A percentile compares a stretch with the other conserved stretches of the same genome.
These are phyloP conservation scores for Drosophila lowei DNA, from an alignment of 1,140 invertebrate genomes.

Conservation along the genomic window DNA sequence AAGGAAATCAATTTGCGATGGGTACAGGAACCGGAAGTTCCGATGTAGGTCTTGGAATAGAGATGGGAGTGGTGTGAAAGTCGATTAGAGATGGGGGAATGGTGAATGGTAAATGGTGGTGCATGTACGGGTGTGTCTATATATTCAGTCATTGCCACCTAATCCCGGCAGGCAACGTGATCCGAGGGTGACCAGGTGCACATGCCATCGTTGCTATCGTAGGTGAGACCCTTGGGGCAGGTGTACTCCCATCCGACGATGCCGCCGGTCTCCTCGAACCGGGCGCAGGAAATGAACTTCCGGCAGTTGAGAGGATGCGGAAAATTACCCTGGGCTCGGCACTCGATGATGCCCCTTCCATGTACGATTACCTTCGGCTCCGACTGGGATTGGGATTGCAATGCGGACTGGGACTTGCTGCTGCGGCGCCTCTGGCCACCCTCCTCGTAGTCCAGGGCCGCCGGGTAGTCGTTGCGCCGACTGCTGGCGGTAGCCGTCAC, in stretches of 20 bases:
- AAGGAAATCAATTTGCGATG: background rate
- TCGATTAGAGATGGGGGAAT: background rate
- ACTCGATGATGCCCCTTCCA: conserved; percentile 87
- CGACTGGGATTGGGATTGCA: conserved; percentile 1
- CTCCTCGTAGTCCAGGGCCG: conserved; percentile 18
- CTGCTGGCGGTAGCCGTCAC: conserved; percentile 36
- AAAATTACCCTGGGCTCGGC: conserved; percentile 93
- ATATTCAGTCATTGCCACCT: conserved; percentile 45
- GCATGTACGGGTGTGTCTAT: background rate
- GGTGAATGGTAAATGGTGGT: background rate
- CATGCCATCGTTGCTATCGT: conserved; percentile 94
- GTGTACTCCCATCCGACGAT: conserved; percentile 93
- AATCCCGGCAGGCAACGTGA: conserved; percentile 85
- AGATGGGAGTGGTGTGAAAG: background rate
- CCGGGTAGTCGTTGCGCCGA: conserved; percentile 6
- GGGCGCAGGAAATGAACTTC: conserved; percentile 94
- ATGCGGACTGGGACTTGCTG: conserved; percentile 5
- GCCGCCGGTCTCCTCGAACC: conserved; percentile 88
- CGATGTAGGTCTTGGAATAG: no score
- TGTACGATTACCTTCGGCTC: conserved; percentile 80
- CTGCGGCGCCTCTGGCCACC: conserved; percentile 28
- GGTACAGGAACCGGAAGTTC: no score
- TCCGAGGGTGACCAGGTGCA: conserved; percentile 91
- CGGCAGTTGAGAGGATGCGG: conserved; percentile 93
- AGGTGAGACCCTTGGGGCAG: conserved; percentile 91